Evolutionary conservation across 1,140 invertebrate species (phyloP), one percentile per base, ranked within the genome.

Genomic region (Bombus fervidus): DNA sequence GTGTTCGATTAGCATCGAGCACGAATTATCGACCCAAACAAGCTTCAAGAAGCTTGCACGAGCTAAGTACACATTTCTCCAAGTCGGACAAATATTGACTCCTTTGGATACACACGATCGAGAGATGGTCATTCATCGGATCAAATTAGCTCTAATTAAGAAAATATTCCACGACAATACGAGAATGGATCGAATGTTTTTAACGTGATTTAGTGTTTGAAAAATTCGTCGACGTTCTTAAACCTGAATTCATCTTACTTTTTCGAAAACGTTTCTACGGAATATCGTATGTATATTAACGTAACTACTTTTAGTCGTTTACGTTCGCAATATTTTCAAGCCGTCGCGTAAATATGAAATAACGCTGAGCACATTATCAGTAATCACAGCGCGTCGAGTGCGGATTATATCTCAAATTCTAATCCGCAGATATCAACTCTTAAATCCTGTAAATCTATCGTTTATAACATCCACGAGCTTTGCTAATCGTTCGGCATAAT

Each of bases 381-480:
- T 57, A 71, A 84, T 84, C 76, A 73, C 41, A 69, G 18, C 31
- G 77, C 53, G 68, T 66, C 83, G 77, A 80, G 77, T 85, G 41
- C 53, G 77, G 83, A 85, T 85, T 85, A 85, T 43, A 66, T 34
- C 34, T 18, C 25, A 41, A 74, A 81, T 75, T 81, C 84, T 85
- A 85, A 85, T 85, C 79, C 79, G 71, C 72, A 22, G 57, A 81
- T 85, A 85, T 72, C 79, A 59, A 81, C 79, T 73, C 84, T 85
- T 85, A 85, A 85, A 85, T 81, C 84, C 84, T 85, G 84, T 68
- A 81, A 85, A 85, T 85, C 84, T 81, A 85, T 81, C 84, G 79
- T 81, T 81, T 81, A 81, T 85, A 85, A 81, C 84, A 75, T 75
- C 37, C 57, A 75, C 31, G 78, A 81, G 78, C 84, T 81, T 80